phyloP scores from a whole-genome alignment of 2,797 vertebrate genomes.

The Sebastes vulpes region DNA sequence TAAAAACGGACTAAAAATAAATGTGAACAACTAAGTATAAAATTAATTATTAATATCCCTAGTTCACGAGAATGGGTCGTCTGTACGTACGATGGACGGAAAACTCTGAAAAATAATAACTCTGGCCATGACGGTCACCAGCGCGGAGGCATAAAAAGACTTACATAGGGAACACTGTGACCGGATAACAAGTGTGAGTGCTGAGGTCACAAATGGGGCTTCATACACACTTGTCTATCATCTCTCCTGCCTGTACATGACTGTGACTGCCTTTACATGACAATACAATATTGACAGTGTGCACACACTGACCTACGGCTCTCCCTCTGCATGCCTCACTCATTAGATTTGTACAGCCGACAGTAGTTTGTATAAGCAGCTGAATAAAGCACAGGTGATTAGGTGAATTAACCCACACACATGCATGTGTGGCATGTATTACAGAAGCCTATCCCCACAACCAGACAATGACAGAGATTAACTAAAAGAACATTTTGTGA shows the following conservation, averaged over 20 bases:
- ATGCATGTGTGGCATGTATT: background rate
- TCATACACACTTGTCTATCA: background rate
- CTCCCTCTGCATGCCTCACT: background rate
- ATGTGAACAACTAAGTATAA: background rate
- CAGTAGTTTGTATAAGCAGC: background rate
- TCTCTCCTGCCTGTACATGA: background rate
- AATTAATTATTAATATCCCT: background rate
- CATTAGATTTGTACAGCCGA: background rate
- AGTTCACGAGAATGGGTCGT: too few species aligned
- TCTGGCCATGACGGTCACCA: too few species aligned
- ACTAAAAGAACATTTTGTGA: constrained; percentile 15
- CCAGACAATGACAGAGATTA: background rate
- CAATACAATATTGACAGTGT: background rate
- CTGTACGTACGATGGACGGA: too few species aligned
- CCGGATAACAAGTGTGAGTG: too few species aligned
- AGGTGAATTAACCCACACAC: background rate
- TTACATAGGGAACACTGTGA: too few species aligned
- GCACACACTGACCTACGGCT: background rate
- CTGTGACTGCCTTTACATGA: background rate
- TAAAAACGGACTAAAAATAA: background rate
- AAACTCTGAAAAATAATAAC: too few species aligned
- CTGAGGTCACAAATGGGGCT: background rate
- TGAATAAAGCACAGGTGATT: background rate
- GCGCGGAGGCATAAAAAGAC: too few species aligned
- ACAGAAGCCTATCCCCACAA: background rate